phyloP scores from a whole-genome alignment of 2,888 invertebrate genomes.

The Platypus cylindrus region DNA sequence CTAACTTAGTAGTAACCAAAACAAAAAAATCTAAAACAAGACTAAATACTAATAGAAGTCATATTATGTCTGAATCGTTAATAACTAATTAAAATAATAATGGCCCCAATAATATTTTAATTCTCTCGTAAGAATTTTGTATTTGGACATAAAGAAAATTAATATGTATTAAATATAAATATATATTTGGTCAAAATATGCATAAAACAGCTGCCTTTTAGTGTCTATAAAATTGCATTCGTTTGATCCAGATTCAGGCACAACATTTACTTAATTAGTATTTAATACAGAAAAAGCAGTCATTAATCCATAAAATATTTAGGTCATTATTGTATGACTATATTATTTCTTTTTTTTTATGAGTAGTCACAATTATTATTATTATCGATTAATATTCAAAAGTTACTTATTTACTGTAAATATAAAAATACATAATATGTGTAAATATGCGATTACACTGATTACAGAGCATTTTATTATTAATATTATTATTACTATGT shows the following conservation, averaged over 20 bases:
- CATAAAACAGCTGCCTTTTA: conserved; percentile 2
- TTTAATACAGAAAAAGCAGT: conserved; percentile 5
- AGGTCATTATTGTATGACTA: conserved; percentile 3
- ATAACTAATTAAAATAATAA: no score
- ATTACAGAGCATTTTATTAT: no score
- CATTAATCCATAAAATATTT: conserved; percentile 1
- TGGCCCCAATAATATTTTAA: no score
- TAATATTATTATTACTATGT: no score
- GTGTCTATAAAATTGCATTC: conserved; percentile 1
- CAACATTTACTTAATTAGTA: conserved; percentile 1
- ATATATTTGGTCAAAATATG: no score
- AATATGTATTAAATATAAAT: no score
- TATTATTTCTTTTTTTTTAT: conserved; percentile 6
- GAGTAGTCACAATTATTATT: conserved; percentile 10
- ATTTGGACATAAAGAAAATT: no score
- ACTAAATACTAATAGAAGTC: no score
- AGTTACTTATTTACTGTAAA: conserved; percentile 12
- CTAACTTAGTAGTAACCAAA: no score
- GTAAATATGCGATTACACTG: conserved; percentile 15
- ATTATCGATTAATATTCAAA: conserved; percentile 10
- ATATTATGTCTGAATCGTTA: no score
- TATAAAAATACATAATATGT: conserved; percentile 17
- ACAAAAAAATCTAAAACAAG: neutral
- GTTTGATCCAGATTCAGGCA: neutral
- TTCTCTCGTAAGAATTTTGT: no score